A percentile compares a stretch with the other conserved stretches of the same genome.
Evolutionary conservation across 2,888 invertebrate genomes (phyloP).

Genomic region (Sinodicranocentrus sp.): DNA sequence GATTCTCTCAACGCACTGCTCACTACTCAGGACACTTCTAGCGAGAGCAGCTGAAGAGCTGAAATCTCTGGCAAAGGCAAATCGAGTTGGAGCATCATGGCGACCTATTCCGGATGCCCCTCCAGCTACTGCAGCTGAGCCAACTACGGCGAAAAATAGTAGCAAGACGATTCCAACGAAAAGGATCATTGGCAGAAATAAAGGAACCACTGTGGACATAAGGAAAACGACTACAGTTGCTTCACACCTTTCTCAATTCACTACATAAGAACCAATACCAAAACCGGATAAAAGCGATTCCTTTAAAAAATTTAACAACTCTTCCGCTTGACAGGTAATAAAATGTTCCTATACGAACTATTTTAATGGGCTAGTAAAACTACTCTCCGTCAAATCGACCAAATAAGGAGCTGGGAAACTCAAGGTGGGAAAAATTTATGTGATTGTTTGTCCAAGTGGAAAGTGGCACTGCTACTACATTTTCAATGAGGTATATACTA

Average conservation of each 20-base stretch:
- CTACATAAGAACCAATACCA: conserved; percentile 32
- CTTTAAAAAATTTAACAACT: conserved; percentile 58
- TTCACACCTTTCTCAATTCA: too few species aligned
- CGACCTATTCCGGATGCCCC: conserved; percentile 52
- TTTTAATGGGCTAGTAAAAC: conserved; percentile 48
- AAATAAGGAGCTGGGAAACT: background rate
- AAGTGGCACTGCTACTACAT: conserved; percentile 1
- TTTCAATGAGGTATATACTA: conserved; percentile 13
- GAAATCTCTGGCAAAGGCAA: conserved; percentile 53
- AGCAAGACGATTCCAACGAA: conserved; percentile 70
- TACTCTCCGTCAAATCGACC: conserved; percentile 32
- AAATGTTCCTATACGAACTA: conserved; percentile 31
- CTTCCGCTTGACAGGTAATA: conserved; percentile 57
- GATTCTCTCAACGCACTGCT: conserved; percentile 69
- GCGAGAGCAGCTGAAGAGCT: conserved; percentile 55
- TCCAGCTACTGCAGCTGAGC: conserved; percentile 64
- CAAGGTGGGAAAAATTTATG: conserved; percentile 15
- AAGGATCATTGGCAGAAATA: conserved; percentile 69
- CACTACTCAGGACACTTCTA: conserved; percentile 63
- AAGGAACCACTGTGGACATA: conserved; percentile 60
- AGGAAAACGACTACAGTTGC: conserved; percentile 3
- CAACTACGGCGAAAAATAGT: conserved; percentile 69
- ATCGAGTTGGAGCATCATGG: conserved; percentile 40
- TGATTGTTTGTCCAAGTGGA: conserved; percentile 38
- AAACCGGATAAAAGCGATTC: conserved; percentile 35